These are phyloP conservation scores for Hippolais icterina DNA, from an alignment of 2,113 vertebrate species.

Conservation along the genomic window DNA sequence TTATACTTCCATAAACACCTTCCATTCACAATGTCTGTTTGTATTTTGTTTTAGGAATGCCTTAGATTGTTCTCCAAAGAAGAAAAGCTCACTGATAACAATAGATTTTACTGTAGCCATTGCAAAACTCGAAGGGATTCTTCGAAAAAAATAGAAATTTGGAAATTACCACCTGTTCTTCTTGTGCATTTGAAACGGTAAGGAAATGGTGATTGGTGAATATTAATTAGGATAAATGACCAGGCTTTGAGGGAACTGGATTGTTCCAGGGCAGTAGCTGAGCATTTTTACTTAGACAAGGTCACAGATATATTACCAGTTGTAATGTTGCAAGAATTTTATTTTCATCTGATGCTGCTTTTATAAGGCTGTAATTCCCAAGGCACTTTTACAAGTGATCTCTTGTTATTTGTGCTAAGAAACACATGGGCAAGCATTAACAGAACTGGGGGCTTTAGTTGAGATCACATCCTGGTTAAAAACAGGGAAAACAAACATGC, in stretches of 20 bases:
- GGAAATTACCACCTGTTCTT: conserved; percentile 95
- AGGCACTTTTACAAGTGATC: not conserved
- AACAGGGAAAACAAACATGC: not conserved
- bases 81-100: conserved; percentile 94
- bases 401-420: not conserved
- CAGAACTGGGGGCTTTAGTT: not conserved
- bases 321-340: not conserved
- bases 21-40: not conserved
- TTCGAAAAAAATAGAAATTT: conserved; percentile 97
- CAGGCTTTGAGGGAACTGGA: not conserved
- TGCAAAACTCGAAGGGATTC: conserved; percentile 94
- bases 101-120: conserved; percentile 94
- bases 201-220: not conserved
- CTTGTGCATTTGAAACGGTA: conserved; percentile 96
- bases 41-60: conserved; percentile 83
- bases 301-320: not conserved
- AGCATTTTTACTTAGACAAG: not conserved
- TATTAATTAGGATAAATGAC: not conserved
- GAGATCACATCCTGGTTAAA: not conserved
- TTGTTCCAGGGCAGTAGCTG: not conserved
- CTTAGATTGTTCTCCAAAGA: conserved; percentile 97
- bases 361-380: not conserved
- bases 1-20: not conserved
- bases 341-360: not conserved
- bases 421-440: not conserved